Conservation (phyloP, 2,797 vertebrate species). For the Neosilurus mollespiculum region DNA sequence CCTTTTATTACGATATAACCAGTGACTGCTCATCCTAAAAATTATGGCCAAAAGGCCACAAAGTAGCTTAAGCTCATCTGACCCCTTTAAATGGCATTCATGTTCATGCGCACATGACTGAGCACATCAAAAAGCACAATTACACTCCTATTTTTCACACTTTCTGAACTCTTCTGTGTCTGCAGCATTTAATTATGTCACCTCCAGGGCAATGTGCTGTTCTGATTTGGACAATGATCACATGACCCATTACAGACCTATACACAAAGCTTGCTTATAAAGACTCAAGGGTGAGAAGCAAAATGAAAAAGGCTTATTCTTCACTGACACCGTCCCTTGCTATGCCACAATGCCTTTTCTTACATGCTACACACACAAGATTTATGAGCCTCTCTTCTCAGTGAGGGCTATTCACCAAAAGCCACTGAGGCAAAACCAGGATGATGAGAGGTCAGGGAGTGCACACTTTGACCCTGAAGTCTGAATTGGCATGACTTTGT, state of each 20-base stretch:
- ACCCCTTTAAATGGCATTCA: slow-evolving; percentile 54
- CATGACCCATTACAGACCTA: slow-evolving; percentile 47
- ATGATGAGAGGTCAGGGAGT: slow-evolving; percentile 56
- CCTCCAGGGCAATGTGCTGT: slow-evolving; percentile 52
- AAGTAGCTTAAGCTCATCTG: slow-evolving; percentile 52
- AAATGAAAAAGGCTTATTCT: slow-evolving; percentile 54
- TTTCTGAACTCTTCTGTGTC: slow-evolving; percentile 53
- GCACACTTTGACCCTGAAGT: slow-evolving; percentile 66
- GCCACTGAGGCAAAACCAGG: slow-evolving; percentile 58
- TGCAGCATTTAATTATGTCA: slow-evolving; percentile 67
- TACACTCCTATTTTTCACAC: slow-evolving; percentile 38
- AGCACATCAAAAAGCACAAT: slow-evolving; percentile 63
- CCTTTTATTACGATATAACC: slow-evolving; percentile 44
- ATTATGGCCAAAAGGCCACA: slow-evolving; percentile 43
- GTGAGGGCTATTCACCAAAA: slow-evolving; percentile 59
- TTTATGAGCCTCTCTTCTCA: slow-evolving; percentile 59
- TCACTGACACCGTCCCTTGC: slow-evolving; percentile 55
- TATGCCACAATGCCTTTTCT: slow-evolving; percentile 54
- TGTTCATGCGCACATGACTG: slow-evolving; percentile 65
- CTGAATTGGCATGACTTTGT: slow-evolving; percentile 63
- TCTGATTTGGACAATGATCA: slow-evolving; percentile 63
- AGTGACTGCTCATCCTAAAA: slow-evolving; percentile 12
- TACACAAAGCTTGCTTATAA: neutral
- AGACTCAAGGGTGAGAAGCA: slow-evolving; percentile 50
- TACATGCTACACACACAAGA: slow-evolving; percentile 63